phyloP scores from a whole-genome alignment of 2,888 invertebrate genomes.

The Leptothorax acervorum region DNA sequence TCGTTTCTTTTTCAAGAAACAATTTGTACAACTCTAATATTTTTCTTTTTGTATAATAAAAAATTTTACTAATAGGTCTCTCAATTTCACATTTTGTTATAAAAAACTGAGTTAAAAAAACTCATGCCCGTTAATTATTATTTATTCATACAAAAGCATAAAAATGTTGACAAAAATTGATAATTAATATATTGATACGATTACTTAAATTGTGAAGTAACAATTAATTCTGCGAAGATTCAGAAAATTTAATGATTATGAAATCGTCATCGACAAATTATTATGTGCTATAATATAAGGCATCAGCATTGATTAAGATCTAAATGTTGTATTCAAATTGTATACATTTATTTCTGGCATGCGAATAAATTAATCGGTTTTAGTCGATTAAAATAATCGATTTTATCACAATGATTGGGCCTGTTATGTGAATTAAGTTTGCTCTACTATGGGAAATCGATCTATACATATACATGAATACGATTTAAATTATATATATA shows the following conservation, averaged over 20 bases:
- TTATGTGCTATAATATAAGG: background rate
- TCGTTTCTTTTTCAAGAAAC: background rate
- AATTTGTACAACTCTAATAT: background rate
- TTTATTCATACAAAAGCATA: slow-evolving; percentile 10
- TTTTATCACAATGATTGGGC: slow-evolving; percentile 13
- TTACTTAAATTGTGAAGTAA: slow-evolving; percentile 9
- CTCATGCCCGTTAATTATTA: background rate
- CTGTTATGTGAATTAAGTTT: background rate
- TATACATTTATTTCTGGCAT: slow-evolving; percentile 21
- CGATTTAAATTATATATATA: background rate
- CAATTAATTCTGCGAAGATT: background rate
- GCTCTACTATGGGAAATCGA: background rate
- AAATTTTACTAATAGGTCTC: background rate
- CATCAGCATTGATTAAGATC: background rate
- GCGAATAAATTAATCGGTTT: slow-evolving; percentile 27
- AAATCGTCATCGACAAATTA: background rate
- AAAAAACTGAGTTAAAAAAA: background rate
- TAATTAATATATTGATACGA: slow-evolving; percentile 16
- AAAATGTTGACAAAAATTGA: background rate
- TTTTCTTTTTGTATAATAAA: background rate
- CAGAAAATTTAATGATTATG: background rate
- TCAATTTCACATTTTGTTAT: background rate
- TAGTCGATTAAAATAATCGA: background rate
- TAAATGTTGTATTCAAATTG: background rate
- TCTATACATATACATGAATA: slow-evolving; percentile 4